phyloP scores from a whole-genome alignment of 2,888 invertebrate genomes.

The Zygaena filipendulae region DNA sequence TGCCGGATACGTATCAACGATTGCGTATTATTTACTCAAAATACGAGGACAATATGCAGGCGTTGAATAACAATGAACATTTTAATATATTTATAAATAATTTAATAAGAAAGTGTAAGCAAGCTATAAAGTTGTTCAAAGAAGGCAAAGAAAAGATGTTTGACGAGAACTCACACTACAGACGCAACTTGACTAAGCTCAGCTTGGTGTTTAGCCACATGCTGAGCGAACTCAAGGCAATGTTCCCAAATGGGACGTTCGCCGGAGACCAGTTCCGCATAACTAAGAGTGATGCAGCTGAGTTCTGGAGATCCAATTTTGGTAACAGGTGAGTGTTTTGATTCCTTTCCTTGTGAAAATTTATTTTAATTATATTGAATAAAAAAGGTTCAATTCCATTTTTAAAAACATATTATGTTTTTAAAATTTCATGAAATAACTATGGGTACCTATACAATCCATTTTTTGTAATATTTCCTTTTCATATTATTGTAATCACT shows the following conservation, averaged over 20 bases:
- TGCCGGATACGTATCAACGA: conserved; percentile 99
- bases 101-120: conserved; percentile 98
- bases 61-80: conserved; percentile 94
- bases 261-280: conserved; percentile 98
- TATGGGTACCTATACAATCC: too few species aligned
- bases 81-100: conserved; percentile 98
- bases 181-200: conserved; percentile 95
- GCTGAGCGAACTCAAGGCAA: conserved; percentile 98
- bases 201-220: conserved; percentile 99
- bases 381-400: too few species aligned
- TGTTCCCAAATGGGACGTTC: conserved; percentile 96
- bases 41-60: conserved; percentile 95
- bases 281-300: conserved; percentile 98
- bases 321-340: conserved; percentile 89
- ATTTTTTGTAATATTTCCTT: too few species aligned
- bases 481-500: too few species aligned
- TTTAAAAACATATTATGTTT: too few species aligned
- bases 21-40: conserved; percentile 94
- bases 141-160: conserved; percentile 99
- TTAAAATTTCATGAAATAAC: too few species aligned
- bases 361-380: too few species aligned
- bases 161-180: conserved; percentile 91
- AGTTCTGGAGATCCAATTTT: conserved; percentile 97
- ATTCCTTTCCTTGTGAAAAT: too few species aligned
- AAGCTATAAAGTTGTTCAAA: conserved; percentile 97